Evolutionary conservation across 23 tunicate genomes (phyloP), one percentile per base, ranked within the genome.

Genomic region (Ascidia mentula): DNA sequence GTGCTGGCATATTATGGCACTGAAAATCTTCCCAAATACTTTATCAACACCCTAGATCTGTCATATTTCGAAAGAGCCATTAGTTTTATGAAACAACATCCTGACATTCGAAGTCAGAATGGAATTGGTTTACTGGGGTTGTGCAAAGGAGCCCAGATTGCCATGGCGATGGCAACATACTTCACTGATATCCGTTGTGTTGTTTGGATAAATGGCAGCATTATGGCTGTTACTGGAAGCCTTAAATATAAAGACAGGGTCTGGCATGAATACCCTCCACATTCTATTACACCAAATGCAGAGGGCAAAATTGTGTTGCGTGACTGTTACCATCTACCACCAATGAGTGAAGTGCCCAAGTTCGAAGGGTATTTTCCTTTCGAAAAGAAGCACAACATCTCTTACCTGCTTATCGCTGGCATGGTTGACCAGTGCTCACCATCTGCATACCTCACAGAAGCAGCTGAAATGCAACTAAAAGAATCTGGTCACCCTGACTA

Each of bases 1-100:
- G 92, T 82, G 31, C 59, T 87, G 18, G 77, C 82, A 2, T 87
- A 36, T 75, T 73, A 46, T 76, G 92, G 86, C 5, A 18, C 33
- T 5, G 65, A 53, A 73, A 18, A 37, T 28, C 45, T 13, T 45
- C n/a, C 26, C 8, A 28, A 38, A 20, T n/a, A 31, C 0, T 32
- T 82, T 8, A n/a, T n/a, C n/a, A 28, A 53, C 13, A 53, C 65
- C 7, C 65, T 53, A 3, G 13, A 53, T 28, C 46, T 85, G 82
- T 83, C 70, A 22, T 85, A 85, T 69, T 85, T 85, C 71, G 72
- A 78, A 71, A 85, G 45, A 6, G 82, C 83, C 0, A 26, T 60
- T 1, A 22, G 78, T 1, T 76, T 36, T n/a, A 37, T 85, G 72
- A 1, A 30, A 34, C 71, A 72, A 17, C 89, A 85, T 78, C 2